Base-by-base conservation (phyloP, 2,888 invertebrate genomes). In the Drosophila prostipennis region DNA sequence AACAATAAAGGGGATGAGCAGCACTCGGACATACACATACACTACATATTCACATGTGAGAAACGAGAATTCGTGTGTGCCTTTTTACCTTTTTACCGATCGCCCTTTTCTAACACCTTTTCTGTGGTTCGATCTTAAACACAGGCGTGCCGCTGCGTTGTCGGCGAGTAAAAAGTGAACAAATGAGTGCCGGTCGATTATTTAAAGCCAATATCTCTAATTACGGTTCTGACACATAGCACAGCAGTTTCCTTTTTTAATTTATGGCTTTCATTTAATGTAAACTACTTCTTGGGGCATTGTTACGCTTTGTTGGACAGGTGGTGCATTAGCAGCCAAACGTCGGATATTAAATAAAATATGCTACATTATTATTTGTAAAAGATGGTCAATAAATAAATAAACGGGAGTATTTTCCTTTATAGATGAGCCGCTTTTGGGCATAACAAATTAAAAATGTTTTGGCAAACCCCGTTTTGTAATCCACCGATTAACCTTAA, bases 91-190 rank as follows among this genome's bases (percentile, higher is more conserved):
- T 60, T 71, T 61, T 72, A 65, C 67, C 60, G 68, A 72, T 77
- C 80, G 78, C 70, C 78, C 75, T 77, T 64, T 86, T 77, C 75
- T 77, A 88, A 82, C 89, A 88, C 88, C 77, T 88, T 86, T 79
- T 77, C 75, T 80, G 77, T 55, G 68, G 80, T 68, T 71, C 80
- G 72, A 69, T 72, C 72, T 77, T 60, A 75, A 83, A 69, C 55
- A 58, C 42, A 70, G 84, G 80, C 78, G 69, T 86, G 78, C 84
- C 84, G 81, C 89, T 88, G 89, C 59, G 89, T 72, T 86, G 89
- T 83, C 81, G 81, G 81, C 87, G 72, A 83, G 59, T 77, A 80
- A 77, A 82, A 88, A 86, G 89, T 68, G 65, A 80, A 83, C 54
- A 68, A 71, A 71, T 72, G 72, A 72, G 72, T 72, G 70, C 78